phyloP scores from a whole-genome alignment of 2,888 invertebrate genomes.

The Sipha maydis region DNA sequence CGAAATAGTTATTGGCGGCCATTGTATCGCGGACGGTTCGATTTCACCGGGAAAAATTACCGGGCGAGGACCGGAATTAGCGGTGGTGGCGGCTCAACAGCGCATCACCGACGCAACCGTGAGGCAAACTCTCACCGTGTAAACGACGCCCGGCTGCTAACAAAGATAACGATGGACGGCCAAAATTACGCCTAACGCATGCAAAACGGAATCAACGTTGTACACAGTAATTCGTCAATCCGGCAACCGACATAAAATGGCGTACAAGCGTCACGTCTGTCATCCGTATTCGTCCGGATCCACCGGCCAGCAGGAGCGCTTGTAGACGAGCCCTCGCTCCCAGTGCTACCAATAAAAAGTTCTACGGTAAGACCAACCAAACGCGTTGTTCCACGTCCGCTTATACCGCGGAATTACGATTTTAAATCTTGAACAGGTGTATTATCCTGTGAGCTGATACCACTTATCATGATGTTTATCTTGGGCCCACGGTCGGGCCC shows the following conservation, averaged over 20 bases:
- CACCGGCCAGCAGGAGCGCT: slow-evolving; percentile 2
- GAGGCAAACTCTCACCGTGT: not conserved
- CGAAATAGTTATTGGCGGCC: slow-evolving; percentile 95
- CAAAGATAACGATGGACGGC: not conserved
- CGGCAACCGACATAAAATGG: slow-evolving; percentile 58
- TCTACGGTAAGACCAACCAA: too few relatives aligned
- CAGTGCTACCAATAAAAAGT: not conserved
- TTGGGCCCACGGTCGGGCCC: too few relatives aligned
- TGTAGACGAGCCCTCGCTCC: not conserved
- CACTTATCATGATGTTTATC: too few relatives aligned
- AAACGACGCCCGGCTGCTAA: not conserved
- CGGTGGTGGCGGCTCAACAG: not conserved
- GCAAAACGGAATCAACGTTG: not conserved
- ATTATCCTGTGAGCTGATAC: too few relatives aligned
- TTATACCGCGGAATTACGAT: too few relatives aligned
- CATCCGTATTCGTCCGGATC: slow-evolving; percentile 18
- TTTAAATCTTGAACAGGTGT: too few relatives aligned
- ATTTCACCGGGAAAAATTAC: not conserved
- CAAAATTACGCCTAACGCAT: too few relatives aligned
- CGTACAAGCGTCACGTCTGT: slow-evolving; percentile 64
- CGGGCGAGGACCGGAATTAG: not conserved
- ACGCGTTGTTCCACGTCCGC: too few relatives aligned
- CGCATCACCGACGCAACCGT: slow-evolving; percentile 27
- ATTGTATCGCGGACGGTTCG: slow-evolving; percentile 67
- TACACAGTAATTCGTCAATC: not conserved